phyloP scores from a whole-genome alignment of 2,888 invertebrate genomes.

The Trypoxylon attenuatum region DNA sequence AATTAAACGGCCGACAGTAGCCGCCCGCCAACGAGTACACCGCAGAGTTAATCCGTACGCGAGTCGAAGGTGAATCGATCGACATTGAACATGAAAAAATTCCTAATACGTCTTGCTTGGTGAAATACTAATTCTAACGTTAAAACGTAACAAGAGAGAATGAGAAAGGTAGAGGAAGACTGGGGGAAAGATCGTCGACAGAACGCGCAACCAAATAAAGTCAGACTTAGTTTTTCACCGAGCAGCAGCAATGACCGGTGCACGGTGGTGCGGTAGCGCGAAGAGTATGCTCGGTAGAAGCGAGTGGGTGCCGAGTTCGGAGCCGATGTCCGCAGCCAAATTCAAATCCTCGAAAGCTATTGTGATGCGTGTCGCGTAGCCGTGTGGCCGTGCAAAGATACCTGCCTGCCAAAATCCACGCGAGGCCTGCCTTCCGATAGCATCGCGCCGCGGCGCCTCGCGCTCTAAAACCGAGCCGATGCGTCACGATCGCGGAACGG shows the following conservation, averaged over 20 bases:
- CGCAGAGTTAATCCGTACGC: not conserved
- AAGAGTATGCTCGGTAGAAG: no score
- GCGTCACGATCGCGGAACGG: conserved; percentile 59
- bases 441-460: conserved; percentile 39
- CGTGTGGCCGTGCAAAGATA: conserved; percentile 46
- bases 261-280: not conserved
- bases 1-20: not conserved
- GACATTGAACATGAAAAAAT: no score
- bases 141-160: not conserved
- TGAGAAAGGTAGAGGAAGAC: not conserved
- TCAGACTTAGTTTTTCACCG: conserved; percentile 52
- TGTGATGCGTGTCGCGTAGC: conserved; percentile 63
- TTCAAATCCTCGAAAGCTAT: conserved; percentile 64
- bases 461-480: conserved; percentile 53
- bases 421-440: conserved; percentile 51
- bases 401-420: conserved; percentile 61
- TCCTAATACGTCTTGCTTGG: no score
- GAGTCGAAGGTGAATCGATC: not conserved
- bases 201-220: conserved; percentile 58
- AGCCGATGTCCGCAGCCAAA: conserved; percentile 55
- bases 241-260: not conserved
- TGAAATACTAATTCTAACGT: no score
- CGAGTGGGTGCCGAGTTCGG: conserved; percentile 26
- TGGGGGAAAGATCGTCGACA: not conserved
- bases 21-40: not conserved